Conservation (phyloP, 2,888 invertebrate genomes). For the Agriopis marginaria region DNA sequence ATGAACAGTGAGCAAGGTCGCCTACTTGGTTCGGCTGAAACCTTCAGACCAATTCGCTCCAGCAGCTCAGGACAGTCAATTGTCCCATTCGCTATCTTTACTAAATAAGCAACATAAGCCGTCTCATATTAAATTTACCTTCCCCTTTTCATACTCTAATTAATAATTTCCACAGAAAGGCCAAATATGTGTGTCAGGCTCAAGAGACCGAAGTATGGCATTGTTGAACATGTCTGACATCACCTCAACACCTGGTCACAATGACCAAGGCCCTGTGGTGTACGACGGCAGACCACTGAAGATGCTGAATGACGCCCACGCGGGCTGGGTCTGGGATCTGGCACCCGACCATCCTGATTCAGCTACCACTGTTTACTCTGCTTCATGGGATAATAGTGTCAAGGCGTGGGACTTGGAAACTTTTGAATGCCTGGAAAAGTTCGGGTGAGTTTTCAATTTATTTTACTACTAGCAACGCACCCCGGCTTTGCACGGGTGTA, state of each 20-base stretch:
- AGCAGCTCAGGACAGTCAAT: too few relatives aligned
- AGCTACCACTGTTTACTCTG: conserved; percentile 83
- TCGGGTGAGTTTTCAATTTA: conserved; percentile 64
- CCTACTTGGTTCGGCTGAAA: too few relatives aligned
- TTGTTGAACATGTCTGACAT: conserved; percentile 80
- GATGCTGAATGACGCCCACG: conserved; percentile 78
- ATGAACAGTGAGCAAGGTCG: too few relatives aligned
- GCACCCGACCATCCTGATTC: conserved; percentile 73
- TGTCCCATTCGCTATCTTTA: too few relatives aligned
- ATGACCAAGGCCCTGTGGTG: background rate
- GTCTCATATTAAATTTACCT: too few relatives aligned
- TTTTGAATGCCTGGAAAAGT: conserved; percentile 77
- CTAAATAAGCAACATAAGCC: too few relatives aligned
- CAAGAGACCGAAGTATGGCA: conserved; percentile 85
- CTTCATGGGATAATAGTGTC: conserved; percentile 87
- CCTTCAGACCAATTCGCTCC: too few relatives aligned
- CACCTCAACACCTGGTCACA: background rate
- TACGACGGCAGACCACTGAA: conserved; percentile 22
- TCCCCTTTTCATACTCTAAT: background rate
- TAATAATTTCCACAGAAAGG: conserved; percentile 68
- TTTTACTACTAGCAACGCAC: too few relatives aligned
- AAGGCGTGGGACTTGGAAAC: conserved; percentile 84
- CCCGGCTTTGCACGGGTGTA: too few relatives aligned
- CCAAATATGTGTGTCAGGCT: conserved; percentile 85
- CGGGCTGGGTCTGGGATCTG: conserved; percentile 89